phyloP scores from a whole-genome alignment of 2,797 vertebrate genomes.

The Petrocephalus sullivani region DNA sequence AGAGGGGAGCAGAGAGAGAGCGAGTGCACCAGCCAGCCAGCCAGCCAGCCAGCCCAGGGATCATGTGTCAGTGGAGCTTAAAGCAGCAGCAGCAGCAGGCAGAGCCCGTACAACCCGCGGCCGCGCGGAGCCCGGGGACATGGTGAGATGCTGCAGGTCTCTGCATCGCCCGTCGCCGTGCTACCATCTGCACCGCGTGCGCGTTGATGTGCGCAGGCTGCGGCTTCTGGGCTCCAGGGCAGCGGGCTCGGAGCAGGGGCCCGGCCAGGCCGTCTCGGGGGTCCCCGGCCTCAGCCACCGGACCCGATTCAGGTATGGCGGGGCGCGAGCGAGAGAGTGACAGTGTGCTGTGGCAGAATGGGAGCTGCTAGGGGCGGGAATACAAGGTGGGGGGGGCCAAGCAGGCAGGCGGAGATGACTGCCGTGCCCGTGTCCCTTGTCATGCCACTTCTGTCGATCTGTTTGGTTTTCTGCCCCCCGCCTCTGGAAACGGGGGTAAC shows the following conservation, averaged over 20 bases:
- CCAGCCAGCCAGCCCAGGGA: conserved; percentile 35
- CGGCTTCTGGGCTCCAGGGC: conserved; percentile 51
- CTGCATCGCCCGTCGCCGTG: conserved; percentile 63
- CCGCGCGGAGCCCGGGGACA: conserved; percentile 68
- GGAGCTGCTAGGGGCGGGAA: conserved; percentile 20
- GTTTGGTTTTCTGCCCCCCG: background rate
- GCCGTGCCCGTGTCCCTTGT: background rate
- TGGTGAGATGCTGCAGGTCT: conserved; percentile 82
- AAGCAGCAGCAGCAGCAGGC: conserved; percentile 65
- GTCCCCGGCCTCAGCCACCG: conserved; percentile 54
- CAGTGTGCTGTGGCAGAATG: background rate
- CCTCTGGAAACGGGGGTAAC: background rate
- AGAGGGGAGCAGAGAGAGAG: conserved; percentile 21
- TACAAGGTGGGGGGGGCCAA: background rate
- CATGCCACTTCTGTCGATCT: background rate
- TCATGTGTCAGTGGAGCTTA: conserved; percentile 75
- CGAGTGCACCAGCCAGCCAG: conserved; percentile 12
- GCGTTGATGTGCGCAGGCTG: conserved; percentile 67
- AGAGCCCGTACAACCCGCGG: no score
- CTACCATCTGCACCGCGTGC: conserved; percentile 74
- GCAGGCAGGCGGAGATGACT: background rate
- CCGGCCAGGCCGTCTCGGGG: conserved; percentile 45
- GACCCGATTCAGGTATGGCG: conserved; percentile 74
- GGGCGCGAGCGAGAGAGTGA: conserved; percentile 10
- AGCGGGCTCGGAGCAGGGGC: conserved; percentile 51